These are phyloP conservation scores for Tragelaphus imberbis DNA, from an alignment of 2,113 vertebrate species.

Conservation along the genomic window DNA sequence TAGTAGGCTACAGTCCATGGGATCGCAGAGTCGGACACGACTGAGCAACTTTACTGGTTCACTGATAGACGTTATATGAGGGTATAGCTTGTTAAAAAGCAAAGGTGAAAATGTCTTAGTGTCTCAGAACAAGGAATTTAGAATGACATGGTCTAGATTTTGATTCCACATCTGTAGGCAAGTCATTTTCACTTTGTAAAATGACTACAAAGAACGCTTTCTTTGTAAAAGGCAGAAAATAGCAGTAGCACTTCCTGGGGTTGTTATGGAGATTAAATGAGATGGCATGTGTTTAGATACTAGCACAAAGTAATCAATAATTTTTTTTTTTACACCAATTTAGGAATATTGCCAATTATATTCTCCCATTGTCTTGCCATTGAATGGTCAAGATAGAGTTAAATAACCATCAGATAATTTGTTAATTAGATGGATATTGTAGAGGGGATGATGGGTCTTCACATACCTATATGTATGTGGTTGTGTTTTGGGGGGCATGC, in stretches of 20 bases:
- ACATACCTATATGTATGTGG: background rate
- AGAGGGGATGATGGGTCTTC: background rate
- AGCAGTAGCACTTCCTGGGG: background rate
- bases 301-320: background rate
- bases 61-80: background rate
- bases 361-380: background rate
- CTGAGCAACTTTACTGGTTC: background rate
- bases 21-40: fast-evolving
- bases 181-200: background rate
- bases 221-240: background rate
- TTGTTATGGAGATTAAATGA: background rate
- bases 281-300: background rate
- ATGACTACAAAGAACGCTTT: background rate
- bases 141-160: background rate
- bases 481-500: background rate
- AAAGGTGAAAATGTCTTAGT: background rate
- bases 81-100: background rate
- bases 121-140: background rate
- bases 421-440: background rate
- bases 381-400: background rate
- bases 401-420: background rate
- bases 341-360: background rate
- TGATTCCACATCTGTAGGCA: background rate
- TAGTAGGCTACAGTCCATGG: background rate
- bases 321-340: background rate